Base-by-base conservation (phyloP, 2,113 vertebrate species). In the Percopsis transmontana region DNA sequence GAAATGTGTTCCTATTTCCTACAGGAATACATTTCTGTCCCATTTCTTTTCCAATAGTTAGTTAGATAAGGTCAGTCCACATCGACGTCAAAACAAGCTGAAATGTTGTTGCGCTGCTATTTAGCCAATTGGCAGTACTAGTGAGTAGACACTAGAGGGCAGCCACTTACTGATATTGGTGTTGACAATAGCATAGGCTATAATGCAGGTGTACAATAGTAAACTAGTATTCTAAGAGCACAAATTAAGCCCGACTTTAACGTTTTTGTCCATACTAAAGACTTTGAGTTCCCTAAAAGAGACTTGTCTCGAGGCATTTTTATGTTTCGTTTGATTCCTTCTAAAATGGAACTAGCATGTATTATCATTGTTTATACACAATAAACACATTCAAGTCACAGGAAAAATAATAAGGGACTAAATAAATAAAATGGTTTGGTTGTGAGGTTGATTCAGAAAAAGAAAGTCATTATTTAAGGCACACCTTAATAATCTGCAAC, bases 391-490 rank as follows among this genome's bases (percentile, higher is more conserved):
- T 66, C 45, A 24, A 39, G 20, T 27, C 2, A 62, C 23, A 47
- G 38, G 62, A 4, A 18, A 8, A 38, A 38, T 11, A 11, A 51
- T 7, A 50, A 53, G 5, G 62, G 59, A 70, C 15, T 18, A 47
- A 79, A 84, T 66, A 74, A 85, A 76, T n/a, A 23, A 76, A 62
- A 62, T 51, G 27, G 1, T 21, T 7, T 1, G 47, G 39, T 39
- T 41, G 54, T 38, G 52, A 21, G 24, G 20, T 67, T 76, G 72
- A 42, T 85, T 89, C 72, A 68, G 78, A 85, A 83, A 81, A 76
- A 71, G 39, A 85, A 80, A 78, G 54, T 85, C 55, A 68, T 87
- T 82, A 77, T 87, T 89, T 88, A 90, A 90, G 89, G 89, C 89
- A 89, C 89, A 87, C 87, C 76, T 88, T 80, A 84, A 84, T 73